These are phyloP conservation scores for Callitettix versicolor DNA, from an alignment of 1,140 invertebrate species.

Conservation along the genomic window DNA sequence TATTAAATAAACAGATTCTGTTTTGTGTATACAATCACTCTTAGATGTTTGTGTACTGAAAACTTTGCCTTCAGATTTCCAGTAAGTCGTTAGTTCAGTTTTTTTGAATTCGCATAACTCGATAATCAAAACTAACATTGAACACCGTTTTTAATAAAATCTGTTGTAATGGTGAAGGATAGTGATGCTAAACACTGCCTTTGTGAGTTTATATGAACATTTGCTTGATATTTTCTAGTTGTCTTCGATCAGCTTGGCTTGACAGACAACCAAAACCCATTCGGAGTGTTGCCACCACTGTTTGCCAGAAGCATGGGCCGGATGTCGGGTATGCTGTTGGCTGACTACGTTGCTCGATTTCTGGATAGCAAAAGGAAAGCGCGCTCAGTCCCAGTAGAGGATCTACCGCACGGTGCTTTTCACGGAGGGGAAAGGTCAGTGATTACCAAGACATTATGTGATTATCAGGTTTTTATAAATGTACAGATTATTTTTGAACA, in stretches of 20 bases:
- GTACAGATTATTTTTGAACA: background rate
- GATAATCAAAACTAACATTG: too few species aligned
- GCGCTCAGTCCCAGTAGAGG: conserved; percentile 34
- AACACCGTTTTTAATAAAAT: too few species aligned
- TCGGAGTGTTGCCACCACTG: conserved; percentile 58
- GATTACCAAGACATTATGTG: background rate
- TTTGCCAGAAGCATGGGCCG: conserved; percentile 57
- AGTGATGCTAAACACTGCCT: too few species aligned
- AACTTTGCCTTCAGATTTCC: too few species aligned
- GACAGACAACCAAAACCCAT: conserved; percentile 76
- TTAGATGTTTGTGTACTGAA: too few species aligned
- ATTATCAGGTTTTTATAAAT: background rate
- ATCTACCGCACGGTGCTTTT: conserved; percentile 34
- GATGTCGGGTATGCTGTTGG: conserved; percentile 52
- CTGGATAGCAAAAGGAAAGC: conserved; percentile 52
- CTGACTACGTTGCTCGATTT: conserved; percentile 59
- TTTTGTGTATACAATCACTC: too few species aligned
- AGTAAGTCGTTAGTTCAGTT: too few species aligned
- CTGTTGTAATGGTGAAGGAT: too few species aligned
- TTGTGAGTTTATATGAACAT: too few species aligned
- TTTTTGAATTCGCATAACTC: too few species aligned
- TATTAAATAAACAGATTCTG: too few species aligned
- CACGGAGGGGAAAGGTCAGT: conserved; percentile 62
- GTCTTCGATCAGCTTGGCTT: conserved; percentile 71
- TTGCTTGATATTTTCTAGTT: conserved; percentile 44